Evolutionary conservation across 1,140 invertebrate genomes (phyloP), one percentile per base, ranked within the genome.

Genomic region (Cotesia glomerata): DNA sequence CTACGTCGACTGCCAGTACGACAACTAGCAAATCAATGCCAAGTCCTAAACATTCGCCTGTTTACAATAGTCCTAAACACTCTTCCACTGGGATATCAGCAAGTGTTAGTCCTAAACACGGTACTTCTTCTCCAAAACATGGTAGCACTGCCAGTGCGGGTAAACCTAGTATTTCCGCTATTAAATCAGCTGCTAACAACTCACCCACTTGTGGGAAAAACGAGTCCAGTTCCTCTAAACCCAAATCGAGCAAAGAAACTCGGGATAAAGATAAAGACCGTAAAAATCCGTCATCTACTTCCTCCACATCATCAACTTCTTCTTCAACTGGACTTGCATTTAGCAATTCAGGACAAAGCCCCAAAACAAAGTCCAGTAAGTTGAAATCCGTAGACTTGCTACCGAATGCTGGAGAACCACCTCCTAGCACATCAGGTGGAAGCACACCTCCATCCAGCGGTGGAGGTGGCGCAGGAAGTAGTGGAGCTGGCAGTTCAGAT

Each of bases 121-220:
- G 82, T 83, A 92, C 91, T 0, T 92, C 91, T 26, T 94, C 93
- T 4, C 92, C 93, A 9, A 95, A 95, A 83, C 93, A 95, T 72
- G 90, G 89, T 65, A 90, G 85, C 14, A 88, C 88, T 1, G 86
- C 90, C 0, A 91, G 93, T 73, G 92, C 93, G 0, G 94, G 95
- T 0, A 97, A 97, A 81, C 95, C 95, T 0, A 95, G 94, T 78
- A 95, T 97, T 91, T 95, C 93, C 0, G 91, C 94, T 0, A 82
- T 95, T n/a, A 95, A 95, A 81, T 94, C 92, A 0, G 90, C 93
- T 1, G 66, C 75, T 5, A 75, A 75, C 62, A 92, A 90, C 77
- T 91, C 91, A 3, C 90, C 90, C 67, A 39, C 74, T 9, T 67
- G 84, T 78, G 87, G 80, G 63, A 86, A 89, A 14, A 73, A 88